A percentile compares a stretch with the other conserved stretches of the same genome.
phyloP scores from a whole-genome alignment of 2,888 invertebrate species.

The Drosophila phalerata region DNA sequence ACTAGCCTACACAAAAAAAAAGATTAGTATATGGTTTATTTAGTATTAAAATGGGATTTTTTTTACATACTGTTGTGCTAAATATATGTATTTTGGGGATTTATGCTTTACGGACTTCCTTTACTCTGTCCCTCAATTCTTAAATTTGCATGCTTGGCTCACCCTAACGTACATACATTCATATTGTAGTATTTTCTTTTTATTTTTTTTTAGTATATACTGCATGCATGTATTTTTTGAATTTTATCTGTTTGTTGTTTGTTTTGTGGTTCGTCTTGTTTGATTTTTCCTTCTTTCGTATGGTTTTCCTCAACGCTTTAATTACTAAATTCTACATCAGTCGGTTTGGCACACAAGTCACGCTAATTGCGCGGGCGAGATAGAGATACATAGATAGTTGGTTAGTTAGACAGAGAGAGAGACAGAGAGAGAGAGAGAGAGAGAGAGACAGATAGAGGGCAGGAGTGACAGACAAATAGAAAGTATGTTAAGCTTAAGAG shows the following conservation, averaged over 20 bases:
- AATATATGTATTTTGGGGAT: conserved; percentile 50
- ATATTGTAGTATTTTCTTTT: neutral
- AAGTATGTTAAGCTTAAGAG: neutral
- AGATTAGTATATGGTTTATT: conserved; percentile 44
- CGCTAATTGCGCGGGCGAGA: conserved; percentile 61
- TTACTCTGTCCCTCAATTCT: neutral
- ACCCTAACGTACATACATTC: conserved; percentile 15
- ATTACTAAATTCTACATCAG: conserved; percentile 84
- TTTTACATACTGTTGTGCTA: conserved; percentile 65
- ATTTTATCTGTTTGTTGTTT: neutral
- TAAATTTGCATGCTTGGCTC: conserved; percentile 11
- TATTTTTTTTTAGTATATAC: conserved; percentile 3
- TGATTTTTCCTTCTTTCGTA: conserved; percentile 38
- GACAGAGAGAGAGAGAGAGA: neutral
- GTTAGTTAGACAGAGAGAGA: neutral
- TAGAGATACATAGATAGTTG: conserved; percentile 12
- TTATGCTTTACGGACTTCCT: conserved; percentile 6
- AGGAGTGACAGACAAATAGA: neutral
- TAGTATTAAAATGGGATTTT: conserved; percentile 66
- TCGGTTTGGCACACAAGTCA: conserved; percentile 86
- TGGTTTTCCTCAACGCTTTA: conserved; percentile 56
- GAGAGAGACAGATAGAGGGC: neutral
- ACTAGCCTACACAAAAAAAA: conserved; percentile 69
- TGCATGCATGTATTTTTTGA: conserved; percentile 12
- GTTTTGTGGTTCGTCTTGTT: conserved; percentile 41